These are phyloP conservation scores for Chymomyza costata DNA, from an alignment of 1,140 invertebrate species.

Conservation along the genomic window DNA sequence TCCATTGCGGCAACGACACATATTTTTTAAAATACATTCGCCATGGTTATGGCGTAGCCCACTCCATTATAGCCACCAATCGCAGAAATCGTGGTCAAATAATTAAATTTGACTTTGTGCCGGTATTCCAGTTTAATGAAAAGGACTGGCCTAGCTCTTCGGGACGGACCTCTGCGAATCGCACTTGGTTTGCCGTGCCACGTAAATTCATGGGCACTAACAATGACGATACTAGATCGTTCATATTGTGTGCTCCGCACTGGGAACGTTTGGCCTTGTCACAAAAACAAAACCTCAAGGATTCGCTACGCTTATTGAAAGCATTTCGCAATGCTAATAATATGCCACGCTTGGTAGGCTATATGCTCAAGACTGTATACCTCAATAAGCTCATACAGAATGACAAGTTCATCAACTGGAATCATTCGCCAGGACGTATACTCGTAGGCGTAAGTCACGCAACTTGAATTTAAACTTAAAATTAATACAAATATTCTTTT, in stretches of 20 bases:
- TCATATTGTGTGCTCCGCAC: conserved; percentile 36
- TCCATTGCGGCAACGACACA: conserved; percentile 1
- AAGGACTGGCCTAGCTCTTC: conserved; percentile 22
- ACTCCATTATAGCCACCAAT: conserved; percentile 33
- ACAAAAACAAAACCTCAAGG: conserved; percentile 38
- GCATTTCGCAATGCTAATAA: conserved; percentile 28
- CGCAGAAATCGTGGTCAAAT: not conserved
- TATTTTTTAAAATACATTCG: conserved; percentile 25
- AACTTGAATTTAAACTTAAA: not conserved
- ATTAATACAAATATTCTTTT: not conserved
- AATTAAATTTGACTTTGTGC: conserved; percentile 50
- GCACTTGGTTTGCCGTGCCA: conserved; percentile 43
- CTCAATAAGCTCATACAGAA: conserved; percentile 5
- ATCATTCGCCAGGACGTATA: conserved; percentile 25
- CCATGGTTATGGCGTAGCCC: conserved; percentile 32
- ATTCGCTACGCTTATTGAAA: conserved; percentile 43
- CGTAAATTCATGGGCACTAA: conserved; percentile 1
- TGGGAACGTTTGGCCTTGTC: conserved; percentile 36
- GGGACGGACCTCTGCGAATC: not conserved
- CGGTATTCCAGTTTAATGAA: conserved; percentile 31
- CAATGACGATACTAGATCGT: conserved; percentile 21
- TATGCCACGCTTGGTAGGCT: conserved; percentile 27
- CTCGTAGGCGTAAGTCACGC: conserved; percentile 38
- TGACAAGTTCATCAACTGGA: conserved; percentile 12
- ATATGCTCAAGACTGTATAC: conserved; percentile 37